Conservation (phyloP, 1,140 invertebrate species). For the Camponotus pennsylvanicus region DNA sequence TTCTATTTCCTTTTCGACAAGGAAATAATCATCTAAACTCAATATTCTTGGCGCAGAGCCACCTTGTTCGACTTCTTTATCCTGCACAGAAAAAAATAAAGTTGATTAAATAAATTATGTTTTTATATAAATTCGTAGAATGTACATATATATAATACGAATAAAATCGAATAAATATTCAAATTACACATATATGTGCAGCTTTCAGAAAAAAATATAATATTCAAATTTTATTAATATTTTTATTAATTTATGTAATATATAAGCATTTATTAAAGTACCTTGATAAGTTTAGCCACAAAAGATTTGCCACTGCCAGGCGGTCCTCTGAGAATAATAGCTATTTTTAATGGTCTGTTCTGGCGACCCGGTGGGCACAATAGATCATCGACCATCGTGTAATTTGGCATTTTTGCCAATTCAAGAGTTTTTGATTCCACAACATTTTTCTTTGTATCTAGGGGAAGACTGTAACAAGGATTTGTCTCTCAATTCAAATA, state of each 20-base stretch:
- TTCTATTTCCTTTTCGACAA: conserved; percentile 95
- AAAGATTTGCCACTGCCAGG: conserved; percentile 96
- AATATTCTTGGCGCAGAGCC: conserved; percentile 95
- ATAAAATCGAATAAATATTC: neutral
- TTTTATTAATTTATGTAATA: conserved; percentile 8
- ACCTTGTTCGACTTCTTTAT: conserved; percentile 91
- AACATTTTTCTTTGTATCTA: conserved; percentile 78
- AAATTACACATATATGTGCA: neutral
- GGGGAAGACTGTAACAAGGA: conserved; percentile 77
- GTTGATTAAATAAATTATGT: neutral
- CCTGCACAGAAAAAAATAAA: conserved; percentile 83
- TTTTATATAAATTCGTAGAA: neutral
- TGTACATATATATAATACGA: neutral
- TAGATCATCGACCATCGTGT: conserved; percentile 93
- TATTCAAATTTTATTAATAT: conserved; percentile 6
- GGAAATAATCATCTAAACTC: conserved; percentile 98
- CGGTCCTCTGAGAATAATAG: conserved; percentile 95
- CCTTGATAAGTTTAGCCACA: conserved; percentile 95
- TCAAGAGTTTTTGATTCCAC: conserved; percentile 80
- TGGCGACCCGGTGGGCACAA: conserved; percentile 91
- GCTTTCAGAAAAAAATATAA: neutral
- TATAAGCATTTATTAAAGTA: conserved; percentile 80
- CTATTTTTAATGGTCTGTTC: conserved; percentile 93
- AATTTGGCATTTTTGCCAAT: conserved; percentile 81
- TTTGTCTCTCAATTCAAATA: conserved; percentile 60